Percentiles rank a stretch among this genome's conserved stretches.
Conservation (phyloP, 2,113 vertebrate genomes). For the Amphiprion ocellaris region DNA sequence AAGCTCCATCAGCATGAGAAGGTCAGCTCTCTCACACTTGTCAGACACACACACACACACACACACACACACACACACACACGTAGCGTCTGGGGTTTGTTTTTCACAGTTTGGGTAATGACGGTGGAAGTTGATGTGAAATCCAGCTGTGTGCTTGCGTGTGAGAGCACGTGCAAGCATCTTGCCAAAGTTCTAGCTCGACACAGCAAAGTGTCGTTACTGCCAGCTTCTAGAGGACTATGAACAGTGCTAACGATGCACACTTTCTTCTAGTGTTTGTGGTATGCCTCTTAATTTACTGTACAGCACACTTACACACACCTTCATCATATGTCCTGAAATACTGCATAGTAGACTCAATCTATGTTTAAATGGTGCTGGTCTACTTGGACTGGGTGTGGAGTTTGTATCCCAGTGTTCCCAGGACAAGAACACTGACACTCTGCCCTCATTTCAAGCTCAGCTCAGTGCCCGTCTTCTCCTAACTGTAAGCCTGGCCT, state of each 20-base stretch:
- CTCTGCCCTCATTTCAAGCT: slow-evolving; percentile 13
- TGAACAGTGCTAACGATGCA: slow-evolving; percentile 4
- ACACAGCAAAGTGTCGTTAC: slow-evolving; percentile 56
- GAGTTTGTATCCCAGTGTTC: neutral
- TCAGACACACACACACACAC: slow-evolving; percentile 43
- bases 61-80: slow-evolving; percentile 41
- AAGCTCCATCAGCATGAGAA: slow-evolving; percentile 53
- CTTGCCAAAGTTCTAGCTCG: slow-evolving; percentile 39
- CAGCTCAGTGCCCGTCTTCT: neutral
- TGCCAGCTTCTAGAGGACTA: slow-evolving; percentile 37
- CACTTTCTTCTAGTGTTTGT: slow-evolving; percentile 9
- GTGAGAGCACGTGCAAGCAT: slow-evolving; percentile 54
- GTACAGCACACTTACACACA: neutral
- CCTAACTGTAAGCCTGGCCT: neutral
- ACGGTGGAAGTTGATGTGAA: slow-evolving; percentile 77
- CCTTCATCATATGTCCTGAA: neutral
- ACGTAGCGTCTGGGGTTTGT: slow-evolving; percentile 76
- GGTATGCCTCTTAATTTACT: neutral
- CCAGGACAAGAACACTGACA: neutral
- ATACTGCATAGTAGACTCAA: neutral
- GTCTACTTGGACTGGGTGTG: neutral
- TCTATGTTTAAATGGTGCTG: slow-evolving; percentile 2
- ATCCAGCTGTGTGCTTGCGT: slow-evolving; percentile 77
- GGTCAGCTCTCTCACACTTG: slow-evolving; percentile 44
- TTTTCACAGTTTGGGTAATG: slow-evolving; percentile 84